Base-by-base conservation (phyloP, 2,797 vertebrate species). In the Mormyrus proboscirostris region DNA sequence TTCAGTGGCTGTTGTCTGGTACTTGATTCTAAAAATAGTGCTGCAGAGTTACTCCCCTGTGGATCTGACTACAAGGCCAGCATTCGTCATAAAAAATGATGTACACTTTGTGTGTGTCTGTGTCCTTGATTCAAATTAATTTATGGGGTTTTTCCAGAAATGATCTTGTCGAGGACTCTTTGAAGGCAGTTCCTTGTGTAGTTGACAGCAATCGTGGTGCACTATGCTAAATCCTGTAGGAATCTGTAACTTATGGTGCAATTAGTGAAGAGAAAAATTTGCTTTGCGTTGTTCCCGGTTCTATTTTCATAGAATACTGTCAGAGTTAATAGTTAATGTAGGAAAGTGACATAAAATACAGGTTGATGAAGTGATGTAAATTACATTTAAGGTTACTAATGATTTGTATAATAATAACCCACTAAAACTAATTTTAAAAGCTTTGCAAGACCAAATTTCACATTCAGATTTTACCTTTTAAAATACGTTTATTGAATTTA, bases 21-120 rank as follows among this genome's bases (percentile, higher is more conserved):
- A 14, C n/a, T 1, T 86, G 50, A 55, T 55, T 86, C 84, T 86
- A 51, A 86, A 86, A 86, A 86, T 86, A 86, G 8, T 29, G 22
- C n/a, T 33, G 50, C n/a, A 84, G 6, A 29, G 41, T n/a, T 49
- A 55, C 44, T 51, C 49, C 50, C 84, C 49, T 16, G 49, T 86
- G 84, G 49, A 86, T 51, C 22, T 51, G 82, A 49, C 82, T 85
- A 51, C 25, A n/a, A 51, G 25, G 83, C 50, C 55, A 29, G 49
- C 47, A 53, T 53, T 55, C 33, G 10, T 86, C 47, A 55, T 22
- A 9, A 82, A 82, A 82, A 47, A 76, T 38, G 33, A 82, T 41
- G 73, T 47, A 25, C 41, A 51, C 4, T 53, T 25, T 86, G 51
- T 86, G 25, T 85, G 47, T 53, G 25, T 51, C 25, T 85, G n/a